Base-by-base conservation (phyloP, 2,797 vertebrate genomes). In the Danio albolineatus region DNA sequence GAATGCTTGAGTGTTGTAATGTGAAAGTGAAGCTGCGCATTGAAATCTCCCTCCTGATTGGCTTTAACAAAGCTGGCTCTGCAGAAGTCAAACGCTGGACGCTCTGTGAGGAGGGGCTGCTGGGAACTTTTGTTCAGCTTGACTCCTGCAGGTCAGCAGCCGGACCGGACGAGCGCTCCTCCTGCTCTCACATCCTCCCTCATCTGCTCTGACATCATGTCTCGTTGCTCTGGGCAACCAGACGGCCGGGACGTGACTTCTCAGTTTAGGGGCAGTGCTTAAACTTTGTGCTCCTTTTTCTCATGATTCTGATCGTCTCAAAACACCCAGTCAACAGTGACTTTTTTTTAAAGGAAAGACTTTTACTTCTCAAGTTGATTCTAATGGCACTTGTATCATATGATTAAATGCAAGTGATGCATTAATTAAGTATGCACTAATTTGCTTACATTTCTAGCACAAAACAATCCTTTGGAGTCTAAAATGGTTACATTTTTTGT, bases 161-260 rank as follows among this genome's bases (percentile, higher is more conserved):
- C 28, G 28, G 70, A 10, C 89, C 90, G 91, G 88, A 88, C 83
- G 76, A 87, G 86, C 85, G 82, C 88, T 90, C 88, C 89, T 90
- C 89, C 89, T 91, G 91, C 86, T 88, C 88, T 91, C 92, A 94
- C 94, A 94, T 96, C 95, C 28, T 28, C 28, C 28, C 28, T 96
- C 95, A 95, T 93, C 94, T 93, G 90, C 92, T 92, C 94, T 97
- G 95, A 97, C 95, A 95, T 97, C 95, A 97, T 96, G 95, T 97
- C 96, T 97, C 93, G 95, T 96, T 96, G 94, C 94, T 85, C 86
- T 57, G 93, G 93, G 96, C 93, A 95, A 97, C 95, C 92, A 97
- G 96, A 96, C 96, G 85, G 91, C 91, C 89, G 83, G 90, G 93
- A 95, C 94, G 92, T 95, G 95, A 95, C 94, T 95, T 91, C 89